Base-by-base conservation (phyloP, 2,888 invertebrate species). In the Acronicta leporina region DNA sequence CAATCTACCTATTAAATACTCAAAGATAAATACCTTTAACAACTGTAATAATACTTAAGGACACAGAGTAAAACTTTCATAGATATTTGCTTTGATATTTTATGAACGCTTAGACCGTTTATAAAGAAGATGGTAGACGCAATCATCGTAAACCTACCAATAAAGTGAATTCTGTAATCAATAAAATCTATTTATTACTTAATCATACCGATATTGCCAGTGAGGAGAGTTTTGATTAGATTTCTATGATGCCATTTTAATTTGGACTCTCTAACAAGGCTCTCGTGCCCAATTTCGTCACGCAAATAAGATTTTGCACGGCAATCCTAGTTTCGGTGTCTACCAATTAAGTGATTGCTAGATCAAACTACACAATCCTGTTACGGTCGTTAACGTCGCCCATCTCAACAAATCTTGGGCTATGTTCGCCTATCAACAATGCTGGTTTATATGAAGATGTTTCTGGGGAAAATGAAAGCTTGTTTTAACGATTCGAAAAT, bases 101-200 rank as follows among this genome's bases (percentile, higher is more conserved):
- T 66, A 73, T 73, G 30, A 69, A 61, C 58, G 56, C 58, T 50
- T 73, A 57, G 69, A 73, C 51, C 61, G 50, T 61, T 63, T 61
- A 43, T 58, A 38, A 57, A 66, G 42, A 59, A 66, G 53, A 46
- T 44, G 52, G 51, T 43, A 68, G 49, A 54, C 27, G 63, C 56
- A 68, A 71, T 71, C 57, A 74, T 68, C 65, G 56, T 68, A 74
- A 74, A 71, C 40, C 47, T 55, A 54, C 27, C 45, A 51, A 70
- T 71, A 65, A 62, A 71, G 74, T 63, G 59, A 61, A 71, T 66
- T 55, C 47, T 7, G 61, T 71, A 74, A 74, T 68, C 49, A 74
- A 71, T 49, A 48, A 59, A 68, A 71, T 57, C 45, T 68, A 51
- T 71, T 71, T 68, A 74, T 73, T 73, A 46, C 70, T 73, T 73